Evolutionary conservation across 2,113 vertebrate species (phyloP).

Genomic region (Pygoscelis antarcticus): DNA sequence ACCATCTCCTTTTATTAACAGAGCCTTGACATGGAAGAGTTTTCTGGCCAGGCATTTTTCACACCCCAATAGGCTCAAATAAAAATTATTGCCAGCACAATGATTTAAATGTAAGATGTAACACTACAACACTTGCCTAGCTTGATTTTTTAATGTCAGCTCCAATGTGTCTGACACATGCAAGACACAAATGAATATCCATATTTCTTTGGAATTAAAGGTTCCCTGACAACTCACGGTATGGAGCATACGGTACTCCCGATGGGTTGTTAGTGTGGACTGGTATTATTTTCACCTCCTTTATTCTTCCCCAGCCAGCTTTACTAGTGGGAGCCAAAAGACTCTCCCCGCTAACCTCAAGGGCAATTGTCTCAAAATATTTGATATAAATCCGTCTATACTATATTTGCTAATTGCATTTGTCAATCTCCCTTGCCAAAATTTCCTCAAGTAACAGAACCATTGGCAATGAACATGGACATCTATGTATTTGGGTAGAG

Average conservation of each 20-base stretch:
- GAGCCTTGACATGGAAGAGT: slow-evolving; percentile 18
- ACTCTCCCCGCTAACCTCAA: neutral
- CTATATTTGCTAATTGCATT: slow-evolving; percentile 43
- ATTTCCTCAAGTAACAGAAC: slow-evolving; percentile 11
- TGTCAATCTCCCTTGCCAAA: slow-evolving; percentile 33
- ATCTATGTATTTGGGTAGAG: neutral
- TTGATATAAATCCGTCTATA: slow-evolving; percentile 26
- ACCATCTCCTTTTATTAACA: slow-evolving; percentile 40
- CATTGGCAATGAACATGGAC: neutral
- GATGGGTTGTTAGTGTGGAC: neutral
- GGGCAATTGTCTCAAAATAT: slow-evolving; percentile 38
- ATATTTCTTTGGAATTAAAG: slow-evolving; percentile 50
- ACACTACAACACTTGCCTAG: slow-evolving; percentile 52
- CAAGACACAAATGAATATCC: slow-evolving; percentile 53
- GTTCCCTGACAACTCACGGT: slow-evolving; percentile 7
- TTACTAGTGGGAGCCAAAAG: neutral
- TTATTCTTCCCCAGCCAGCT: neutral
- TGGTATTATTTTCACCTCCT: slow-evolving; percentile 13
- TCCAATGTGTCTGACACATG: slow-evolving; percentile 52
- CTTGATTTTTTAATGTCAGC: slow-evolving; percentile 50
- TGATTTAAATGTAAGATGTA: slow-evolving; percentile 62
- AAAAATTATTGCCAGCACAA: slow-evolving; percentile 56
- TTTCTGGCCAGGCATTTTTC: slow-evolving; percentile 67
- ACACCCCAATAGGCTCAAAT: slow-evolving; percentile 59
- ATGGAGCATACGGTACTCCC: neutral